phyloP scores from a whole-genome alignment of 2,888 invertebrate genomes.

The Beris morrisii region DNA sequence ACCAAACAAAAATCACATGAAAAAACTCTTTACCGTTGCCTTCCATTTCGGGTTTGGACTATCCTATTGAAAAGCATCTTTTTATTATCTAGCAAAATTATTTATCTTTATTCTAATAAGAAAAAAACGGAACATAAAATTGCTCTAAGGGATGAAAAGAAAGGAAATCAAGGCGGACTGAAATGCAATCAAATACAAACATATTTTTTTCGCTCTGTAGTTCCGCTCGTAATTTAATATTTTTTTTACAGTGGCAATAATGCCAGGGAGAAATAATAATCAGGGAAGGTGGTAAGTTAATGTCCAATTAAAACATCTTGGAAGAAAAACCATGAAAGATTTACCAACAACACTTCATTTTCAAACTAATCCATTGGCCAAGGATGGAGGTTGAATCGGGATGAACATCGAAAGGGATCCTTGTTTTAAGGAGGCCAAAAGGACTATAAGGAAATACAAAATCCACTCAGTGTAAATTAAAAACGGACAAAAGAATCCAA shows the following conservation, averaged over 20 bases:
- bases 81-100: conserved; percentile 31
- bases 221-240: neutral
- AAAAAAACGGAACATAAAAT: conserved; percentile 2
- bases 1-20: conserved; percentile 32
- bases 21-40: conserved; percentile 52
- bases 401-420: neutral
- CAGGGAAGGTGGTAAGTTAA: conserved; percentile 4
- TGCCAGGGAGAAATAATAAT: conserved; percentile 4
- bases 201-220: too few relatives aligned
- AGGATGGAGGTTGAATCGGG: conserved; percentile 1
- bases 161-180: too few relatives aligned
- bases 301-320: conserved; percentile 8
- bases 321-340: neutral
- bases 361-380: neutral
- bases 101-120: conserved; percentile 10
- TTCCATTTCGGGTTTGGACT: conserved; percentile 55
- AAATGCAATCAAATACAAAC: too few relatives aligned
- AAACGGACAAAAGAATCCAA: conserved; percentile 12
- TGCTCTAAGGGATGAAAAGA: too few relatives aligned
- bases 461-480: conserved; percentile 24
- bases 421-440: neutral
- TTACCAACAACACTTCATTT: neutral
- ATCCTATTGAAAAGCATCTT: conserved; percentile 50
- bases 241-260: neutral
- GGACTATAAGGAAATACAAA: conserved; percentile 3